phyloP scores from a whole-genome alignment of 1,140 invertebrate genomes.

The Heterodera schachtii region DNA sequence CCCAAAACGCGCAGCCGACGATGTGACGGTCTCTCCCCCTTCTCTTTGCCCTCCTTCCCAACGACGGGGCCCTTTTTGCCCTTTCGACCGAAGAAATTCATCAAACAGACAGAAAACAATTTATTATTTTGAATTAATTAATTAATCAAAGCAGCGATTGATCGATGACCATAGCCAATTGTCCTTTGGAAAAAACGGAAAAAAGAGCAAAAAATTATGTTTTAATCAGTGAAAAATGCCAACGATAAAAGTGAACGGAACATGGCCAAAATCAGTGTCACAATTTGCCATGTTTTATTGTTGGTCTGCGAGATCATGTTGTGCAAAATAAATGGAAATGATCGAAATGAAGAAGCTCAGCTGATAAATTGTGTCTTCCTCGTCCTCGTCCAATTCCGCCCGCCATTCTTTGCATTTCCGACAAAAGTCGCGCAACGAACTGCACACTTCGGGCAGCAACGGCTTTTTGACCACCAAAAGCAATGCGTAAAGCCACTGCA shows the following conservation, averaged over 20 bases:
- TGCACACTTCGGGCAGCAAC: conserved; percentile 35
- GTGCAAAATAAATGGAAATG: conserved; percentile 43
- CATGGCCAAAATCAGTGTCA: neutral
- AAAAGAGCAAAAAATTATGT: neutral
- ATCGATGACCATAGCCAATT: neutral
- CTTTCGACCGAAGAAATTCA: conserved; percentile 38
- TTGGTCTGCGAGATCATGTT: conserved; percentile 42
- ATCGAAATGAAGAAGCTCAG: conserved; percentile 45
- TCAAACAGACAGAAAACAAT: neutral
- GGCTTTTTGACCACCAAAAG: conserved; percentile 46
- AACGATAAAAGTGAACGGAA: neutral
- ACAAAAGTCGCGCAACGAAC: conserved; percentile 37
- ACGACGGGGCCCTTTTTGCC: conserved; percentile 21
- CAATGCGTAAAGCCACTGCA: conserved; percentile 47
- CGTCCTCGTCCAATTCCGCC: conserved; percentile 30
- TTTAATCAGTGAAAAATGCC: too few species aligned
- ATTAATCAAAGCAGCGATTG: too few species aligned
- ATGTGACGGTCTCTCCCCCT: neutral
- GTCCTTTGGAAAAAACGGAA: neutral
- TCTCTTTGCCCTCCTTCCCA: neutral
- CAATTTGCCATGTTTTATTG: neutral
- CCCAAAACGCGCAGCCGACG: conserved; percentile 40
- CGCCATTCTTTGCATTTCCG: conserved; percentile 39
- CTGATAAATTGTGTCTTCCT: conserved; percentile 38
- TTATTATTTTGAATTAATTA: too few species aligned